Base-by-base conservation (phyloP, 2,888 invertebrate genomes). In the Hypomecis atomaria region DNA sequence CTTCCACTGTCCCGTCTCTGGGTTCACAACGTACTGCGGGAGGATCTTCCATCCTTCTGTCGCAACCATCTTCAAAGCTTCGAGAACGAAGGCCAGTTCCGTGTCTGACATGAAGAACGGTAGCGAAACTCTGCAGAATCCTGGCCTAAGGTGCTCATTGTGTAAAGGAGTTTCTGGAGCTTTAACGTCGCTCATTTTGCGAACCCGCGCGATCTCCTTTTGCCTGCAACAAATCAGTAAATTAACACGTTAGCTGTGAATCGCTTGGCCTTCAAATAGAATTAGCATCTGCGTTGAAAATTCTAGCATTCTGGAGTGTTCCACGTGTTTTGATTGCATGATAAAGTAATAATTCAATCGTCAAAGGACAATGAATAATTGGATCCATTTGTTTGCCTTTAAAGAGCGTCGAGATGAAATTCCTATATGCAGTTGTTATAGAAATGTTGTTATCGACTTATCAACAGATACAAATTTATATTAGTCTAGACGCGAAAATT, bases 1-100 rank as follows among this genome's bases (percentile, higher is more conserved):
- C 67, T 96, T 94, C 98, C 98, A 98, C 84, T 98, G 97, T 0
- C 97, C 98, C 0, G 97, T 97, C 81, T 97, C 96, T 5, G 96
- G 94, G 81, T 98, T 97, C n/a, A 97, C 94, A 8, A 95, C 94
- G 82, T 98, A 98, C 84, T 97, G 96, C 0, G 98, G 98, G 58
- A 98, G 85, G 47, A 98, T 94, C 79, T 97, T 97, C 97, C 98
- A 98, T 0, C 96, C 98, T 89, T 97, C 96, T 4, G 96, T 96
- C 0, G 98, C 97, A 0, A 98, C 96, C 95, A 97, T 96, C 84
- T 96, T 95, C 13, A 98, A 89, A 0, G 97, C 97, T 86, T 97
- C 96, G 71, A 98, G 89, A 3, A 98, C 95, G 83, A 96, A 98
- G 0, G 96, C 96, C 23, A 97, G 89, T 82, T 97, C 97, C 52